phyloP scores from a whole-genome alignment of 1,140 invertebrate species.

The Orussus abietinus region DNA sequence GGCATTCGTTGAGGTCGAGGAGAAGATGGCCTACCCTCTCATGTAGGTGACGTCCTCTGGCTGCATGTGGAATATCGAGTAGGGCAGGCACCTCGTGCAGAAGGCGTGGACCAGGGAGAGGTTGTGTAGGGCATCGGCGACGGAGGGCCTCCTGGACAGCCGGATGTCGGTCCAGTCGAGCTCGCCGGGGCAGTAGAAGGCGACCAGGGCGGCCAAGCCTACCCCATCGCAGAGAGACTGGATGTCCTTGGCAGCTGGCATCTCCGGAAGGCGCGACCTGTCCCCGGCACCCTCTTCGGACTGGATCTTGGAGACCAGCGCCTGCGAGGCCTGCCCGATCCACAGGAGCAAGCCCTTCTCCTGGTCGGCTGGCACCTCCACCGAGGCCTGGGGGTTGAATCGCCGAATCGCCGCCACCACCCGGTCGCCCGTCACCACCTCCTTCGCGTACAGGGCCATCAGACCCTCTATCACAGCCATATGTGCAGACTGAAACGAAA shows the following conservation, averaged over 20 bases:
- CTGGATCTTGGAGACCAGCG: slow-evolving; percentile 64
- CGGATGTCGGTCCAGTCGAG: slow-evolving; percentile 72
- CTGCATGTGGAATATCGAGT: slow-evolving; percentile 90
- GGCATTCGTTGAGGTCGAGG: too few relatives aligned
- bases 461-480: slow-evolving; percentile 95
- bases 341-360: slow-evolving; percentile 88
- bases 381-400: slow-evolving; percentile 53
- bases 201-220: slow-evolving; percentile 80
- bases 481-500: slow-evolving; percentile 79
- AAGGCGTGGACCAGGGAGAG: slow-evolving; percentile 85
- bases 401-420: slow-evolving; percentile 80
- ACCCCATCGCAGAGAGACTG: slow-evolving; percentile 83
- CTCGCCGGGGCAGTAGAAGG: slow-evolving; percentile 91
- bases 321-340: slow-evolving; percentile 82
- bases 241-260: slow-evolving; percentile 50
- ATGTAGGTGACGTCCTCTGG: slow-evolving; percentile 96
- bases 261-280: slow-evolving; percentile 46
- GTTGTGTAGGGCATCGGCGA: slow-evolving; percentile 92
- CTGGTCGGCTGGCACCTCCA: slow-evolving; percentile 62
- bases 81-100: slow-evolving; percentile 78
- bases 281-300: slow-evolving; percentile 43
- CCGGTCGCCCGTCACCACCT: slow-evolving; percentile 86
- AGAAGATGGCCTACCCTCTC: slow-evolving; percentile 69
- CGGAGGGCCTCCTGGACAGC: slow-evolving; percentile 66
- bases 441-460: slow-evolving; percentile 91